These are phyloP conservation scores for Ephialtes manifestator DNA, from an alignment of 2,888 invertebrate genomes.

Conservation along the genomic window DNA sequence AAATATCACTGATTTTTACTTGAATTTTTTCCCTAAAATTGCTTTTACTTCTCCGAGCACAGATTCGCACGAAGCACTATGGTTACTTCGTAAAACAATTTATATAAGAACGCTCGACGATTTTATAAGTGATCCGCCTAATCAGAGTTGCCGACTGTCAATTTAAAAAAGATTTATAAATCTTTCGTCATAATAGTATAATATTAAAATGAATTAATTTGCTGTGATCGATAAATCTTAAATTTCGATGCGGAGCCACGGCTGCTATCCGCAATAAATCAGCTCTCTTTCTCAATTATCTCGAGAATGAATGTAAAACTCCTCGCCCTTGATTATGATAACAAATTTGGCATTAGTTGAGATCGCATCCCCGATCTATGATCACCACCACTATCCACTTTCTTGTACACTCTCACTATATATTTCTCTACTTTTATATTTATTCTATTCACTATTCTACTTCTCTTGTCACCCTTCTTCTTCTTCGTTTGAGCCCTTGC, in stretches of 20 bases:
- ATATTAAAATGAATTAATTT: neutral
- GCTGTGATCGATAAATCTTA: neutral
- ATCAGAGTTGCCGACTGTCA: slow-evolving; percentile 6
- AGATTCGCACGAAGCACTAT: slow-evolving; percentile 39
- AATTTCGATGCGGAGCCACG: slow-evolving; percentile 68
- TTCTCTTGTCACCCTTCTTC: slow-evolving; percentile 42
- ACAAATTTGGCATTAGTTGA: slow-evolving; percentile 65
- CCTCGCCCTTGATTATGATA: slow-evolving; percentile 11
- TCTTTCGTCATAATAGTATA: neutral
- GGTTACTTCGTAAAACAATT: neutral
- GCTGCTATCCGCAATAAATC: slow-evolving; percentile 77
- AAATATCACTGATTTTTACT: no score
- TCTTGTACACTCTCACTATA: slow-evolving; percentile 44
- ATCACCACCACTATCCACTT: slow-evolving; percentile 45
- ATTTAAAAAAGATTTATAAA: neutral
- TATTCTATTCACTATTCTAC: slow-evolving; percentile 51
- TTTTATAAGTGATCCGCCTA: slow-evolving; percentile 1
- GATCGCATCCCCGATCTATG: slow-evolving; percentile 74
- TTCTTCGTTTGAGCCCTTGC: slow-evolving; percentile 77
- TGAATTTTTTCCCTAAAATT: neutral
- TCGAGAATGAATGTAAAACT: slow-evolving; percentile 39
- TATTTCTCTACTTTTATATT: slow-evolving; percentile 43
- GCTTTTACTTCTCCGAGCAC: slow-evolving; percentile 45
- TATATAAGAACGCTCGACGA: neutral
- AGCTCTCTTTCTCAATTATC: slow-evolving; percentile 72